phyloP scores from a whole-genome alignment of 2,888 invertebrate species.

The Xanthorhoe designata region DNA sequence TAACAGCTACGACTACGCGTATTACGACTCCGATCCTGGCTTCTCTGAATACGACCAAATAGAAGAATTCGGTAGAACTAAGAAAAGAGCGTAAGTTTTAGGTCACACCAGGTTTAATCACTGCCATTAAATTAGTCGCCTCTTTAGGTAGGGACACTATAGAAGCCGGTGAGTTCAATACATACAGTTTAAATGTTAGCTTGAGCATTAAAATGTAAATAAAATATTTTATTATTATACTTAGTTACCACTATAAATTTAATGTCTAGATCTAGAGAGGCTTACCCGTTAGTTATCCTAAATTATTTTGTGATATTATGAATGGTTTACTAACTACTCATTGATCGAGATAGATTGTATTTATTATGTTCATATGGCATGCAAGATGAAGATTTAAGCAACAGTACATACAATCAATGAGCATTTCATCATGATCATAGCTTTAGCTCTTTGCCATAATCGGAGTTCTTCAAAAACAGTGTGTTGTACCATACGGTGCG shows the following conservation, averaged over 20 bases:
- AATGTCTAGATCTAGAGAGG: slow-evolving; percentile 56
- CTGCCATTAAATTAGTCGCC: slow-evolving; percentile 82
- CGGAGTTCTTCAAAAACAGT: slow-evolving; percentile 50
- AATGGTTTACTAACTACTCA: slow-evolving; percentile 43
- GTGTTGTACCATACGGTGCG: slow-evolving; percentile 45
- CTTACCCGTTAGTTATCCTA: slow-evolving; percentile 77
- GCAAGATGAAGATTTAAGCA: slow-evolving; percentile 12
- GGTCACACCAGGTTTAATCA: slow-evolving; percentile 54
- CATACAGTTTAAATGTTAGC: slow-evolving; percentile 6
- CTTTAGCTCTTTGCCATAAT: slow-evolving; percentile 28
- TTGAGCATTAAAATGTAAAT: slow-evolving; percentile 29
- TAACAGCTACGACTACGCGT: slow-evolving; percentile 93
- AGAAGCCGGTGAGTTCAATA: slow-evolving; percentile 20
- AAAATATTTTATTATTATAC: slow-evolving; percentile 15
- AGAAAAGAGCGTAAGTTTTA: slow-evolving; percentile 68
- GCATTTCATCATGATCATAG: slow-evolving; percentile 7
- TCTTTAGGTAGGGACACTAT: slow-evolving; percentile 59
- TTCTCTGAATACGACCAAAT: slow-evolving; percentile 86
- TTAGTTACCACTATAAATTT: slow-evolving; percentile 13
- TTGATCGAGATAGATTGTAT: slow-evolving; percentile 26
- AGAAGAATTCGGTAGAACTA: slow-evolving; percentile 88
- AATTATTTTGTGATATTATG: slow-evolving; percentile 83
- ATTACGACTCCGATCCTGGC: slow-evolving; percentile 90
- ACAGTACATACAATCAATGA: slow-evolving; percentile 10
- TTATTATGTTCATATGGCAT: slow-evolving; percentile 22